These are phyloP conservation scores for Ectemnius lituratus DNA, from an alignment of 2,888 invertebrate genomes.

Conservation along the genomic window DNA sequence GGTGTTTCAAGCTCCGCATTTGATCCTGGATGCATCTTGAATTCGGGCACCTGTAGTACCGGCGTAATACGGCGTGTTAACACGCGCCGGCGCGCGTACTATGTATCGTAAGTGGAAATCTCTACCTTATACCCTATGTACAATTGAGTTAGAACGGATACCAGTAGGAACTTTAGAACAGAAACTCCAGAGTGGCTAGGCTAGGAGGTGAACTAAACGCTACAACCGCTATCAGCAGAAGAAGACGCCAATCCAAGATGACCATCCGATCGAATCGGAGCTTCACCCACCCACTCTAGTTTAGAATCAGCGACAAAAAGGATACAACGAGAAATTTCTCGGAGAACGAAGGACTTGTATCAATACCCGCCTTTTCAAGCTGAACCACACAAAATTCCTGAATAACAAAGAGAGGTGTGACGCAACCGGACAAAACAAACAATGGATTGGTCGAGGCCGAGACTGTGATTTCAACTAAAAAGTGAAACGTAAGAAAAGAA, in stretches of 20 bases:
- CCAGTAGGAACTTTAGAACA: conserved; percentile 61
- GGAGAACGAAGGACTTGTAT: too few relatives aligned
- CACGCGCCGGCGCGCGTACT: conserved; percentile 34
- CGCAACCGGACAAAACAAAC: too few relatives aligned
- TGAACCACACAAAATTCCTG: background rate
- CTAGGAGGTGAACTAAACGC: conserved; percentile 40
- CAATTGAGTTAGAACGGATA: conserved; percentile 57
- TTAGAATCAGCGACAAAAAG: background rate
- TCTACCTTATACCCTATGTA: conserved; percentile 56
- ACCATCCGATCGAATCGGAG: conserved; percentile 25
- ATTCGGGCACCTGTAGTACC: conserved; percentile 31
- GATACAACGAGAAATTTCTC: too few relatives aligned
- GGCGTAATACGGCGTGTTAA: conserved; percentile 12
- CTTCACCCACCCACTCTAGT: background rate
- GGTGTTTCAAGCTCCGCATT: conserved; percentile 41
- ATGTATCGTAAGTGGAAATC: conserved; percentile 41
- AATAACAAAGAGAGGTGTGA: background rate
- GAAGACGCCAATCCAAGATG: conserved; percentile 28
- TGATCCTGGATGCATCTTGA: conserved; percentile 42
- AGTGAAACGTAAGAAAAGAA: too few relatives aligned
- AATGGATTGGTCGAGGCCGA: too few relatives aligned
- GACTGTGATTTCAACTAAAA: too few relatives aligned
- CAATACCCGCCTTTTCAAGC: too few relatives aligned
- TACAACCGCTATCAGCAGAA: conserved; percentile 25
- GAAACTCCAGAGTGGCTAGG: conserved; percentile 50